Evolutionary conservation across 2,888 invertebrate species (phyloP), one percentile per base, ranked within the genome.

Genomic region (Yponomeuta sedellus): DNA sequence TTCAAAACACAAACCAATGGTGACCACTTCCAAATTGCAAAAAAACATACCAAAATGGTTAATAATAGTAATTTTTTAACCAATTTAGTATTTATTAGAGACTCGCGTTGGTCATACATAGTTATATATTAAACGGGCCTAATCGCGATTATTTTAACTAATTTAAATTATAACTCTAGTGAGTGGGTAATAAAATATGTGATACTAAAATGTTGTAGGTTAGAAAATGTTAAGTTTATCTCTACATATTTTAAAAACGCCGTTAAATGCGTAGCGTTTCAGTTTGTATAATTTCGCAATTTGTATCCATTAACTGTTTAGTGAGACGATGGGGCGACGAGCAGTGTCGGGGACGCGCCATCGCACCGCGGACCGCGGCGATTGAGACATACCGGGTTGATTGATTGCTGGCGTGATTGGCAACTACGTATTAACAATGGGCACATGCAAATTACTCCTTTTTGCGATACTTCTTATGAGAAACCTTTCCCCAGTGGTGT

Each of bases 361-460:
- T 70, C 68, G 69, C 70, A 66, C 64, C 67, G 75, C 75, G 71
- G 75, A 86, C 87, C 85, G 83, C 83, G 71, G 74, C 73, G 80
- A 91, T 91, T 89, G 85, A 90, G 88, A 81, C 80, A 86, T 89
- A 85, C 82, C 83, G 83, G 77, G 76, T 76, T 88, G 91, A 91
- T 91, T 88, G 89, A 91, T 91, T 80, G 73, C 80, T 66, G 72
- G 72, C 81, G 75, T 86, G 85, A 88, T 86, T 85, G 86, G 86
- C 84, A 83, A 81, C 81, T 79, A 78, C 75, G 76, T 75, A 78
- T 79, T 79, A 80, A 78, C 77, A 82, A 78, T 72, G 72, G 71
- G 74, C 71, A 73, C 78, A 88, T 86, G 86, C 79, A 82, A 86
- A 88, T 83, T 80, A 12, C 56, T 19, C 12, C 22, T 66, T 63